Evolutionary conservation across 2,888 invertebrate genomes (phyloP).

Genomic region (Calameuta filiformis): DNA sequence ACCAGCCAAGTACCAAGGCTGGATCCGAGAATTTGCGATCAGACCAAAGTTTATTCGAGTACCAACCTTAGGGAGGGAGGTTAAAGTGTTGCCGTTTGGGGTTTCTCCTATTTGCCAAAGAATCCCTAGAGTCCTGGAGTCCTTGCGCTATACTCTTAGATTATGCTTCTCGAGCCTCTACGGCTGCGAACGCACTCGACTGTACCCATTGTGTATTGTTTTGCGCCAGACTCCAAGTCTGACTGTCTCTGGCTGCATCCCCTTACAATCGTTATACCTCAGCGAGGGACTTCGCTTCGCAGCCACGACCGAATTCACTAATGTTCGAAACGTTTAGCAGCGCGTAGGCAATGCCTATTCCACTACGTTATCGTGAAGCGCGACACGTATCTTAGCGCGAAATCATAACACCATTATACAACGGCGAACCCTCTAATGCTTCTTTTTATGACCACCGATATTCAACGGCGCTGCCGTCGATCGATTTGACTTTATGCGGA

Average conservation of each 20-base stretch:
- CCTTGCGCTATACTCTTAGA: not conserved
- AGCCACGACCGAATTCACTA: conserved; percentile 26
- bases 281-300: not conserved
- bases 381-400: conserved; percentile 43
- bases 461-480: conserved; percentile 53
- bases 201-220: not conserved
- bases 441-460: conserved; percentile 58
- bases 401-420: conserved; percentile 61
- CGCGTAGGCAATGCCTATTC: conserved; percentile 22
- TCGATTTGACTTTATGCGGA: conserved; percentile 56
- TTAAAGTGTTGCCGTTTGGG: conserved; percentile 51
- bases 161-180: not conserved
- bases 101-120: conserved; percentile 45
- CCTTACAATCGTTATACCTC: not conserved
- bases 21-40: conserved; percentile 51
- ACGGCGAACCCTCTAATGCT: conserved; percentile 25
- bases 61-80: conserved; percentile 25
- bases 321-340: conserved; percentile 49
- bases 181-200: not conserved
- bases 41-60: conserved; percentile 51
- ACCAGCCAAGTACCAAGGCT: conserved; percentile 40
- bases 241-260: not conserved
- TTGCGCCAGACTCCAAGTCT: not conserved
- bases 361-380: conserved; percentile 21
- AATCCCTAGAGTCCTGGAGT: not conserved